Base-by-base conservation (phyloP, 2,113 vertebrate species). In the Ochotona princeps region DNA sequence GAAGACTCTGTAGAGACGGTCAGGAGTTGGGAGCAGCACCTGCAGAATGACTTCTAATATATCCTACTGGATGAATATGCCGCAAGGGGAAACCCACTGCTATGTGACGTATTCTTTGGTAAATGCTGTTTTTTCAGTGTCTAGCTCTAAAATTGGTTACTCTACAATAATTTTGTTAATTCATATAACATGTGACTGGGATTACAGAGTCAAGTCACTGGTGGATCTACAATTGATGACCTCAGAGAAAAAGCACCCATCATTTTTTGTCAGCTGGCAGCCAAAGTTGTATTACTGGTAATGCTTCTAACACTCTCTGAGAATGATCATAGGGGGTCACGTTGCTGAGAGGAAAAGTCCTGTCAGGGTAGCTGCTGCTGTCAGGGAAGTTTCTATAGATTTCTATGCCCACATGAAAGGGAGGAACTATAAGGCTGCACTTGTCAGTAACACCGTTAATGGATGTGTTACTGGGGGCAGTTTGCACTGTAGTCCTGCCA, bases 251-350 rank as follows among this genome's bases (percentile, higher is more conserved):
- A 7, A 18, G 5, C 1, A 3, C 17, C 14, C 65, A 14, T 18
- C 14, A 5, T 15, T 38, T 30, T 49, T 5, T 57, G 35, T n/a
- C 1, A 0, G 38, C 67, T 1, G 0, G 1, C 4, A 1, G 60
- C n/a, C 25, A 61, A 25, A 2, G 63, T 54, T 15, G 14, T 25
- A 8, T 11, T 21, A 2, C 13, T n/a, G 54, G 5, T n/a, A 0
- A 4, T 57, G 23, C n/a, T 23, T 17, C 25, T 6, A 60, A 26
- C 0, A 1, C 1, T 35, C 10, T 81, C 60, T 67, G 0, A 1
- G 32, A 21, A 9, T 25, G 49, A 14, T 12, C 83, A 15, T 57
- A 57, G 54, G 14, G 38, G 38, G 38, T 44, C 38, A 44, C 4
- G 38, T 44, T 44, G 38, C 38, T 44, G 38, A 44, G 38, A 44